Evolutionary conservation across 2,888 invertebrate genomes (phyloP).

Genomic region (Drosophila helvetica): DNA sequence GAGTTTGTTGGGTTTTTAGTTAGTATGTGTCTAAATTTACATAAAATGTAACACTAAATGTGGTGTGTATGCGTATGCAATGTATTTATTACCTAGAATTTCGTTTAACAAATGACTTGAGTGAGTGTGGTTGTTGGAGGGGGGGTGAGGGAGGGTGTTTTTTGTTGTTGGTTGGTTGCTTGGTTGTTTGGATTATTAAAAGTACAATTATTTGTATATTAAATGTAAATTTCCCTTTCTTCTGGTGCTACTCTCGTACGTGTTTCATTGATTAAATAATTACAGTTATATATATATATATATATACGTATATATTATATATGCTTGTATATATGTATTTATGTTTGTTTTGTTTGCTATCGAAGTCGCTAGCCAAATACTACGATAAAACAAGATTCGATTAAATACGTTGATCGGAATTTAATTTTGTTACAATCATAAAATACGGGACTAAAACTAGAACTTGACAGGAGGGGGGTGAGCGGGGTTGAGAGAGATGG

Average conservation of each 20-base stretch:
- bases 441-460: slow-evolving; percentile 18
- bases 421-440: slow-evolving; percentile 22
- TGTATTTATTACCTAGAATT: slow-evolving; percentile 23
- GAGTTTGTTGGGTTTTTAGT: slow-evolving; percentile 38
- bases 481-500: neutral
- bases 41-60: slow-evolving; percentile 42
- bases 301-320: slow-evolving; percentile 40
- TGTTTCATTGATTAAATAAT: slow-evolving; percentile 36
- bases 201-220: slow-evolving; percentile 35
- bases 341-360: slow-evolving; percentile 42
- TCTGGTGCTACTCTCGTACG: neutral
- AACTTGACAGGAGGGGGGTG: neutral
- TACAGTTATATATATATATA: slow-evolving; percentile 39
- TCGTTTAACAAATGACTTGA: slow-evolving; percentile 40
- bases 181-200: slow-evolving; percentile 21
- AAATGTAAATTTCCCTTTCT: slow-evolving; percentile 27
- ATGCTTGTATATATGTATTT: slow-evolving; percentile 16
- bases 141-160: no score
- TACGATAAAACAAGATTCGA: slow-evolving; percentile 41
- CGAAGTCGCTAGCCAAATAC: slow-evolving; percentile 59
- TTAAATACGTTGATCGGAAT: slow-evolving; percentile 41
- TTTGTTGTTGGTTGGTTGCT: neutral
- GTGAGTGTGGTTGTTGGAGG: neutral
- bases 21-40: slow-evolving; percentile 36
- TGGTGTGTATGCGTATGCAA: slow-evolving; percentile 17